Evolutionary conservation across 2,113 vertebrate species (phyloP).

Genomic region (Zeus faber): DNA sequence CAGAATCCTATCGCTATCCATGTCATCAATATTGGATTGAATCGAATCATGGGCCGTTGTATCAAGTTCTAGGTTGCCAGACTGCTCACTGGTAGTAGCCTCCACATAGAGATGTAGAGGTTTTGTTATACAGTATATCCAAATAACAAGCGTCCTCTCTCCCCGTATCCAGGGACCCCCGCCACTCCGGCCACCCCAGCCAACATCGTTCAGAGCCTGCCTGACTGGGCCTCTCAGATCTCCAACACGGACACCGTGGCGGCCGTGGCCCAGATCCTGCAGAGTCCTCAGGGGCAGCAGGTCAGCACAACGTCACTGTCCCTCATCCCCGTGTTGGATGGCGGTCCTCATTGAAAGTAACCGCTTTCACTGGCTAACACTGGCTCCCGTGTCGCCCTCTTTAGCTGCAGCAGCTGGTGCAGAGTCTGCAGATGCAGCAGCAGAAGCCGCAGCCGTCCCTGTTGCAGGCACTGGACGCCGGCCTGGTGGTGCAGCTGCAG

Average conservation of each 20-base stretch:
- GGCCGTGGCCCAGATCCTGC: constrained; percentile 95
- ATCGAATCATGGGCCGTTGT: too few species aligned
- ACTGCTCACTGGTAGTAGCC: too few species aligned
- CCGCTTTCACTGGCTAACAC: too few species aligned
- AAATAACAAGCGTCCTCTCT: not conserved
- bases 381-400: constrained; percentile 18
- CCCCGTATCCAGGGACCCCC: constrained; percentile 82
- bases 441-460: constrained; percentile 97
- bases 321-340: too few species aligned
- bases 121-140: too few species aligned
- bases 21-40: too few species aligned
- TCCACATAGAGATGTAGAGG: too few species aligned
- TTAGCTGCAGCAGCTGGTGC: constrained; percentile 95
- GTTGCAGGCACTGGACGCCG: constrained; percentile 93
- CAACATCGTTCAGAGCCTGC: constrained; percentile 88
- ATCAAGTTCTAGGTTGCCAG: too few species aligned
- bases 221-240: constrained; percentile 98
- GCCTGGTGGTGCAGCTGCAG: constrained; percentile 94
- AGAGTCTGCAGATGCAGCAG: constrained; percentile 95
- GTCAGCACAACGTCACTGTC: constrained; percentile 62
- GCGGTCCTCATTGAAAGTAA: too few species aligned
- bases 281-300: constrained; percentile 98
- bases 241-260: constrained; percentile 94
- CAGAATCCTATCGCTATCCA: too few species aligned
- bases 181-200: constrained; percentile 95